Conservation (phyloP, 2,797 vertebrate genomes). For the Lophius americanus region DNA sequence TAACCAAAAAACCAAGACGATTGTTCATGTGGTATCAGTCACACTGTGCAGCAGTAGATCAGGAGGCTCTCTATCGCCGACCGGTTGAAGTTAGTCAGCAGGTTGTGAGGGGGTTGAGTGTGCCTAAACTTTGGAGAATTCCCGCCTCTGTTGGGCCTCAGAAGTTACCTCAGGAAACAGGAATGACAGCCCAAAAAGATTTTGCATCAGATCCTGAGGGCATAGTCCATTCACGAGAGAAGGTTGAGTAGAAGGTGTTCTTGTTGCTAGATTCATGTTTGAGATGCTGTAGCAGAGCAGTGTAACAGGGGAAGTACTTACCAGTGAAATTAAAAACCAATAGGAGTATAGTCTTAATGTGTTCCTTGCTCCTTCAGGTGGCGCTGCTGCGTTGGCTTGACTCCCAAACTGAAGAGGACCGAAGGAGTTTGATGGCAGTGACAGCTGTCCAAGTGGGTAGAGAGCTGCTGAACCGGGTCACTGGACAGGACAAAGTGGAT, state of each 20-base stretch:
- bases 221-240: too few species aligned
- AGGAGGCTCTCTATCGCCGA: too few species aligned
- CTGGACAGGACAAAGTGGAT: conserved; percentile 73
- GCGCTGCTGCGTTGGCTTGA: conserved; percentile 76
- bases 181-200: background rate
- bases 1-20: too few species aligned
- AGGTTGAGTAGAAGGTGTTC: too few species aligned
- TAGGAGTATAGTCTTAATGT: background rate
- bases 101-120: too few species aligned
- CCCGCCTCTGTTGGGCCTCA: too few species aligned
- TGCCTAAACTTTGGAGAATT: too few species aligned
- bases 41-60: too few species aligned
- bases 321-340: background rate
- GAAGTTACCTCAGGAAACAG: too few species aligned
- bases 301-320: background rate
- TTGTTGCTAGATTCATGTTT: background rate
- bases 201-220: background rate
- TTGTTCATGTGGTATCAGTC: too few species aligned
- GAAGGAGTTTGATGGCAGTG: conserved; percentile 57
- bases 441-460: conserved; percentile 74
- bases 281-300: background rate
- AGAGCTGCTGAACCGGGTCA: conserved; percentile 75
- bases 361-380: conserved; percentile 57
- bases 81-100: too few species aligned
- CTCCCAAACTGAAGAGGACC: conserved; percentile 71